Base-by-base conservation (phyloP, 2,888 invertebrate species). In the Orthonychiurus folsomi region DNA sequence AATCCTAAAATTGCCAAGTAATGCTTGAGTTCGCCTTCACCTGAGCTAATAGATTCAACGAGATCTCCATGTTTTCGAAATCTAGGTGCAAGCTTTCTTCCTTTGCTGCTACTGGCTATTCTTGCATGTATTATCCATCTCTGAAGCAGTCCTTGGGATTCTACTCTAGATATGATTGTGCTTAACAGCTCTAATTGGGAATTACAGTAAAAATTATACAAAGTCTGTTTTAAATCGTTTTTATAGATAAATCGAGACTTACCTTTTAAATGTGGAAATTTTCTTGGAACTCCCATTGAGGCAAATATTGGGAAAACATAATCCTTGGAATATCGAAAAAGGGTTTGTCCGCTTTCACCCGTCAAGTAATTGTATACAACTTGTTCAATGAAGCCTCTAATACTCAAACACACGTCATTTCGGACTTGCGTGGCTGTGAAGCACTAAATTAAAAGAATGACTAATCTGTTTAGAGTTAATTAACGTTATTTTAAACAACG, bases 61-160 rank as follows among this genome's bases (percentile, higher is more conserved):
- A 37, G 15, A 5, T 37, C 37, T 9, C 15, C 15, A 37, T 5
- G 5, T 37, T 37, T 37, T 15, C 15, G 5, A 9, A n/a, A 23
- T 20, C 5, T 20, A 12, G 5, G 5, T 5, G 52, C 52, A 9
- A 52, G n/a, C 9, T n/a, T 52, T 23, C 52, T 52, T 3, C 52
- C 52, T 20, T 52, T 23, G 52, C 5, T 23, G 24, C 21, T 23
- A 9, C n/a, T 52, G 9, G 20, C 9, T 20, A 20, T n/a, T 5
- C 52, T 52, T 5, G 5, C 52, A 9, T 52, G 20, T 23, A 5
- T 3, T 9, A 52, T 23, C 24, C 52, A 20, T 9, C 20, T 5
- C 9, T 52, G 52, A 20, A 52, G 3, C n/a, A 52, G 52, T 23
- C 52, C 37, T 37, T 37, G 37, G 37, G 37, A 37, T 37, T 37